Percentiles rank a stretch among this genome's conserved stretches.
phyloP scores from a whole-genome alignment of 2,113 vertebrate genomes.

The Thomomys bottae region DNA sequence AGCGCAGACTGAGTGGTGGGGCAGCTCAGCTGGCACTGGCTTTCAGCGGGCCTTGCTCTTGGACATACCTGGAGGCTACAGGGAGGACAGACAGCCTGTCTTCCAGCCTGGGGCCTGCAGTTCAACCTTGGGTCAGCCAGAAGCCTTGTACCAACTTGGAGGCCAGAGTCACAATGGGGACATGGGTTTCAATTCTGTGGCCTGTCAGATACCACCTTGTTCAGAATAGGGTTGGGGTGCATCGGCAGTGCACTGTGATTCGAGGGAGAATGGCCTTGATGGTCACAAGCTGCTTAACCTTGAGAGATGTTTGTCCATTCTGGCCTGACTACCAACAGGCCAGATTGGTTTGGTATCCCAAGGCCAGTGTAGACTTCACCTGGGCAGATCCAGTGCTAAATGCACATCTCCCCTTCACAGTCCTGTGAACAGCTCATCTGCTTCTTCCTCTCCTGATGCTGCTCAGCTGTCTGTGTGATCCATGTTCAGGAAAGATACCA shows the following conservation, averaged over 20 bases:
- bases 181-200: background rate
- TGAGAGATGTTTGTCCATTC: background rate
- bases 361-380: background rate
- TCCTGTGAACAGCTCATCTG: fast-evolving
- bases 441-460: background rate
- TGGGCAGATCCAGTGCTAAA: background rate
- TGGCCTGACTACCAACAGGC: background rate
- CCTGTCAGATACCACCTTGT: background rate
- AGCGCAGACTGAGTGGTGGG: background rate
- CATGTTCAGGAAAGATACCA: background rate
- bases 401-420: background rate
- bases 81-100: background rate
- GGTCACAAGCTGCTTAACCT: too few relatives aligned
- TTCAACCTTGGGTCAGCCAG: background rate
- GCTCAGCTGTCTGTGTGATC: background rate
- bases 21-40: background rate
- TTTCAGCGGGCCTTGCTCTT: background rate
- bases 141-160: background rate
- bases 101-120: too few relatives aligned
- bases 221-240: background rate
- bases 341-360: background rate
- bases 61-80: too few relatives aligned
- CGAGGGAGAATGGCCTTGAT: background rate
- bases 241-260: background rate
- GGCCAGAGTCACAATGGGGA: too few relatives aligned